phyloP scores from a whole-genome alignment of 2,888 invertebrate species.

The Microctonus aethiopoides region DNA sequence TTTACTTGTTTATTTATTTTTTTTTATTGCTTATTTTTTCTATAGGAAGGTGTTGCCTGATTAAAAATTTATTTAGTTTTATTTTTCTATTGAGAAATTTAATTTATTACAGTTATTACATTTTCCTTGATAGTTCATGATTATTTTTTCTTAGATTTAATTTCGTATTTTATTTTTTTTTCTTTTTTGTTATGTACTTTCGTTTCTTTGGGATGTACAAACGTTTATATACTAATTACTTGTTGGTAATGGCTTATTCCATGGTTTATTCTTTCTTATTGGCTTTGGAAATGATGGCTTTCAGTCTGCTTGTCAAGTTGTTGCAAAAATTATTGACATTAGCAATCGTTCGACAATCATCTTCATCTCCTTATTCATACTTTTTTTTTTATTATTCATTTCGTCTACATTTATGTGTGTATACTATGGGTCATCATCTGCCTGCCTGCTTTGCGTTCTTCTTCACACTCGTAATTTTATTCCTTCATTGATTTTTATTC shows the following conservation, averaged over 20 bases:
- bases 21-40: not conserved
- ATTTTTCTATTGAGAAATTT: not conserved
- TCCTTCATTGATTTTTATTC: constrained; percentile 19
- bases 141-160: not conserved
- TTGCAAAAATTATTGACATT: constrained; percentile 32
- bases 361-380: not conserved
- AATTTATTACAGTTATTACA: not conserved
- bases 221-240: constrained; percentile 33
- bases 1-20: too few relatives aligned
- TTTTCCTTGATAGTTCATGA: not conserved
- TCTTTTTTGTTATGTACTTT: not conserved
- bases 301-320: constrained; percentile 33
- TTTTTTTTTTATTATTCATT: not conserved
- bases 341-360: constrained; percentile 4
- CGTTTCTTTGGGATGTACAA: not conserved
- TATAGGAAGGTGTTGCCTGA: not conserved
- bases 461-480: not conserved
- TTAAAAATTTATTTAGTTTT: not conserved
- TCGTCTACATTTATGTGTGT: too few relatives aligned
- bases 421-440: too few relatives aligned
- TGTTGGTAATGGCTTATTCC: constrained; percentile 33
- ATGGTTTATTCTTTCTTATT: constrained; percentile 18
- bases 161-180: not conserved
- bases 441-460: too few relatives aligned
- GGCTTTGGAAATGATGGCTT: constrained; percentile 21